Evolutionary conservation across 2,113 vertebrate species (phyloP).

Genomic region (Talpa occidentalis): DNA sequence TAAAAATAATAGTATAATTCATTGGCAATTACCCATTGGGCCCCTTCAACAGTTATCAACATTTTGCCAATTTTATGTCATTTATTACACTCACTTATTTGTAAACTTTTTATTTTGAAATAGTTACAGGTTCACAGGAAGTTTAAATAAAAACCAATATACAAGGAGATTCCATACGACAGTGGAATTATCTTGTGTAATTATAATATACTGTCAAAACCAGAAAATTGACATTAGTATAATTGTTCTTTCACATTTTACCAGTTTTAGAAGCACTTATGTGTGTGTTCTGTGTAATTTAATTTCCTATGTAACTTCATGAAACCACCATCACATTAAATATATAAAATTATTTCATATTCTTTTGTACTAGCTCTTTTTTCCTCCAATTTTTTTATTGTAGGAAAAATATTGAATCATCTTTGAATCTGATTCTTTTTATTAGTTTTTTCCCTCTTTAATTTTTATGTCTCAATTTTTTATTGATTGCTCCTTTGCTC

Average conservation of each 20-base stretch:
- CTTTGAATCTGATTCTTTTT: background rate
- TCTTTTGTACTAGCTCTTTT: background rate
- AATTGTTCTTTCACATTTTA: background rate
- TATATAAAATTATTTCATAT: background rate
- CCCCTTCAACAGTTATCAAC: background rate
- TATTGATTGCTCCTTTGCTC: background rate
- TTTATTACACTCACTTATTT: background rate
- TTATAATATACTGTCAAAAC: background rate
- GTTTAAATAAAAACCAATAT: background rate
- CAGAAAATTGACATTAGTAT: background rate
- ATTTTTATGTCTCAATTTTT: background rate
- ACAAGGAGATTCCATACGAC: background rate
- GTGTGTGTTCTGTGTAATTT: background rate
- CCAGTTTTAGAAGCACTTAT: background rate
- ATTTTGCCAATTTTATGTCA: background rate
- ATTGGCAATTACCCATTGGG: background rate
- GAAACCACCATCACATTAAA: background rate
- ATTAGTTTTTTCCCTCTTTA: background rate
- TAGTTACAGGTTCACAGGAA: background rate
- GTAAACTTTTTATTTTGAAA: background rate
- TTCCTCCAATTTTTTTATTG: background rate
- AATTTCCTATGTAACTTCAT: background rate
- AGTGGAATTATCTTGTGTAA: background rate
- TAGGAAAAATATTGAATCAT: background rate
- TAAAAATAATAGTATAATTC: background rate